Conservation (phyloP, 2,797 vertebrate genomes). For the Rhyacichthys aspro region DNA sequence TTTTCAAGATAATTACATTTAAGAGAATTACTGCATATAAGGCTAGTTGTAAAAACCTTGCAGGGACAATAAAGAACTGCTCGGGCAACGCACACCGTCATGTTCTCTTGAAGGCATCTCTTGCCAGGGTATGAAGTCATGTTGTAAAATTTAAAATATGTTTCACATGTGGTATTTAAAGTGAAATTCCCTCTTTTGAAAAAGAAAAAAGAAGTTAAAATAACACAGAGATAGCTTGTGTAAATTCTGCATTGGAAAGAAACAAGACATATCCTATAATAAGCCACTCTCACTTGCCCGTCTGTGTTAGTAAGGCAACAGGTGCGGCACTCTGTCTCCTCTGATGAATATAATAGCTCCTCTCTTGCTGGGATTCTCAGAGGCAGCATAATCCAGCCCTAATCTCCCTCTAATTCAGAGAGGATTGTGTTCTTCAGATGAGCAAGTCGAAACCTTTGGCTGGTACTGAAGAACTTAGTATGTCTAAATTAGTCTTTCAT, state of each 20-base stretch:
- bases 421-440: conserved; percentile 85
- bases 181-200: conserved; percentile 36
- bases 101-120: conserved; percentile 61
- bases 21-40: conserved; percentile 67
- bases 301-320: conserved; percentile 73
- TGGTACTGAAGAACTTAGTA: conserved; percentile 77
- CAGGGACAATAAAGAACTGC: conserved; percentile 73
- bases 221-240: conserved; percentile 30
- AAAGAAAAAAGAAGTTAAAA: conserved; percentile 59
- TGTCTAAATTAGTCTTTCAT: conserved; percentile 67
- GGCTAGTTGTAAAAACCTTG: conserved; percentile 68
- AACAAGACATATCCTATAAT: conserved; percentile 30
- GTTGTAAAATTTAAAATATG: conserved; percentile 68
- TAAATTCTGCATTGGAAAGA: conserved; percentile 17
- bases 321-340: conserved; percentile 82
- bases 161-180: conserved; percentile 60
- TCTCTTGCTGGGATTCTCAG: conserved; percentile 80
- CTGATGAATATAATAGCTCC: conserved; percentile 79
- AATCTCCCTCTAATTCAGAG: conserved; percentile 86
- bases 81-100: conserved; percentile 57
- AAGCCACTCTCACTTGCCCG: conserved; percentile 37
- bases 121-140: conserved; percentile 77
- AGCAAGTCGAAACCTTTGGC: conserved; percentile 81
- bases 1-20: conserved; percentile 77
- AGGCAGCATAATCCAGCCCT: conserved; percentile 80